These are phyloP conservation scores for Rhodinocichla rosea DNA, from an alignment of 2,113 vertebrate genomes.

Conservation along the genomic window DNA sequence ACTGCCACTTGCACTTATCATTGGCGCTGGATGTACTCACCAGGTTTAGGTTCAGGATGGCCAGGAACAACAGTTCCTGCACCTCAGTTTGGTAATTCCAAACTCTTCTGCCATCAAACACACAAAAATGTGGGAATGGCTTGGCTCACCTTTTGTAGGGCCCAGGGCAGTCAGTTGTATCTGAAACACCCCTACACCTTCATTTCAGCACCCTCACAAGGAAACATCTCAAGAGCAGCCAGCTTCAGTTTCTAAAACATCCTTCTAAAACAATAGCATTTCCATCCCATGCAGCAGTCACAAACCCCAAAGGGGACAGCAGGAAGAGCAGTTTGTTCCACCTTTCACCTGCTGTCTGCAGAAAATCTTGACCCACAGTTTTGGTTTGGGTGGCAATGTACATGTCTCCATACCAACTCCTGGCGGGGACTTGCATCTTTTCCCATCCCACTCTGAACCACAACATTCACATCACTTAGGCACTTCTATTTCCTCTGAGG, in stretches of 20 bases:
- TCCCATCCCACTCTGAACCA: background rate
- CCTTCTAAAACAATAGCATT: background rate
- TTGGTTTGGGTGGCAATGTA: background rate
- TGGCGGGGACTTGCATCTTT: background rate
- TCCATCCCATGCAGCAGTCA: background rate
- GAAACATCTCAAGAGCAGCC: background rate
- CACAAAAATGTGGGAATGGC: background rate
- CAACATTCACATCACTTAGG: background rate
- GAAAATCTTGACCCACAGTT: background rate
- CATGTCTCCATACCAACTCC: background rate
- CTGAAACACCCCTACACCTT: background rate
- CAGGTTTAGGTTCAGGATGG: background rate
- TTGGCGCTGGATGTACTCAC: background rate
- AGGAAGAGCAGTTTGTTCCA: background rate
- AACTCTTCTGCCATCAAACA: background rate
- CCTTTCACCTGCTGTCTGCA: background rate
- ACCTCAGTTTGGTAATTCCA: background rate
- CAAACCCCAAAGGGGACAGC: background rate
- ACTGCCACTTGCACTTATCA: background rate
- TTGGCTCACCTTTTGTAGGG: background rate
- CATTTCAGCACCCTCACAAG: background rate
- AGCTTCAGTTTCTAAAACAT: background rate
- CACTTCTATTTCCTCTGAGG: background rate
- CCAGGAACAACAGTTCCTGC: background rate
- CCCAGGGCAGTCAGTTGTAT: background rate